Evolutionary conservation across 1,140 invertebrate species (phyloP).

Genomic region (Drosophila rufa): DNA sequence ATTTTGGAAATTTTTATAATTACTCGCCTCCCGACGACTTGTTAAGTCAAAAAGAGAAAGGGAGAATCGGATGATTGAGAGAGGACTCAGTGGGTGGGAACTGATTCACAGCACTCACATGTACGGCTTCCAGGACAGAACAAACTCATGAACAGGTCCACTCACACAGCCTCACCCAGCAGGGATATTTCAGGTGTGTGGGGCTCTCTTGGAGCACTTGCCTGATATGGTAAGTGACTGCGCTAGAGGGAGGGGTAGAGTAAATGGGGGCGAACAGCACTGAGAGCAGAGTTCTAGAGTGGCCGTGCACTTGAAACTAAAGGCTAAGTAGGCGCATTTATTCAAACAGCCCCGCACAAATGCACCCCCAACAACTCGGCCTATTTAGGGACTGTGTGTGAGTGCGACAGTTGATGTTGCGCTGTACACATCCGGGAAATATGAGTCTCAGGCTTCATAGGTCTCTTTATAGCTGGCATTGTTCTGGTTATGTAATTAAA

Average conservation of each 20-base stretch:
- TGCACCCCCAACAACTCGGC: constrained; percentile 37
- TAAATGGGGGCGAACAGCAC: background rate
- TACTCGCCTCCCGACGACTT: constrained; percentile 61
- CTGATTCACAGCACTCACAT: constrained; percentile 47
- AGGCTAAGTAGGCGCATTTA: constrained; percentile 58
- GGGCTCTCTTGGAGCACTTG: constrained; percentile 44
- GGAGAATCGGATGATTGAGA: constrained; percentile 14
- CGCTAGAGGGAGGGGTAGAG: background rate
- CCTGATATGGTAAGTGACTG: constrained; percentile 35
- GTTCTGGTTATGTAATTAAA: constrained; percentile 45
- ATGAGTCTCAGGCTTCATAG: constrained; percentile 46
- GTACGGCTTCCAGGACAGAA: constrained; percentile 36
- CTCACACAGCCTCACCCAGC: constrained; percentile 38
- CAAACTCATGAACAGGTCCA: constrained; percentile 48
- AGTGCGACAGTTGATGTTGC: background rate
- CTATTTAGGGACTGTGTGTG: constrained; percentile 46
- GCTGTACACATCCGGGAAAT: constrained; percentile 36
- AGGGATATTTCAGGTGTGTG: constrained; percentile 20
- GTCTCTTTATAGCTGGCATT: constrained; percentile 22
- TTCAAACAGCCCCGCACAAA: constrained; percentile 44
- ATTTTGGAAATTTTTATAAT: constrained; percentile 70
- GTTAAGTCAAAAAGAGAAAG: constrained; percentile 56
- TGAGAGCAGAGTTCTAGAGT: constrained; percentile 21
- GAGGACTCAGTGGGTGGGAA: constrained; percentile 17
- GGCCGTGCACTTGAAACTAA: constrained; percentile 56